Base-by-base conservation (phyloP, 2,797 vertebrate genomes). In the Pelodytes ibericus region DNA sequence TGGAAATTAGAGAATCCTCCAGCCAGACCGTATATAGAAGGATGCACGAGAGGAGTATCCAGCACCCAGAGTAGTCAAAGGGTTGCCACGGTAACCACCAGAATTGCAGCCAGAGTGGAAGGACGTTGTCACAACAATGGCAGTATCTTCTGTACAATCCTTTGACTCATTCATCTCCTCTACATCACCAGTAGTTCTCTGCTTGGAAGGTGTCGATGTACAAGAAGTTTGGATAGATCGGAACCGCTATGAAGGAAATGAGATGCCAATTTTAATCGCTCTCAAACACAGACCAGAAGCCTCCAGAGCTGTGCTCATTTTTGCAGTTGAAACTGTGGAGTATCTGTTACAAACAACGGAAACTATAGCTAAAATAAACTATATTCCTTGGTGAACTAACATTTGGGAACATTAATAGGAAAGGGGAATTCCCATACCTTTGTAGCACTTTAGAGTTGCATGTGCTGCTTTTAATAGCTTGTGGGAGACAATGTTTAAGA, bases 1-100 rank as follows among this genome's bases (percentile, higher is more conserved):
- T 95, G 94, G 94, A 86, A 89, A 74, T 82, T 96, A 78, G 93
- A 93, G 78, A 95, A 95, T 81, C 95, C 96, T 73, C 91, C 94
- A 1, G 92, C 96, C 26, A 89, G 94, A 56, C 95, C 95, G 44
- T 86, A 93, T 69, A 81, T 91, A 2, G 90, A 89, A 82, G 90
- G 90, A 51, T 84, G 89, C 0, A 78, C 88, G n/a, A 87, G 83
- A 10, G 85, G 88, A 11, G 84, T 90, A 75, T 90, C 91, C 2
- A 81, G 82, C 2, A 87, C 75, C 0, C 91, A 92, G 67, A 87
- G 87, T 26, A 90, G 89, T n/a, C 88, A 91, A 69, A 91, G 90
- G 49, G 92, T 89, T 67, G 88, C 93, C 61, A 93, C 90, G 71
- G 87, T 95, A 89, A 94, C 92, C 0, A 94, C 89, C 79, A 92